Base-by-base conservation (phyloP, 2,888 invertebrate species). In the Syrphus vitripennis region DNA sequence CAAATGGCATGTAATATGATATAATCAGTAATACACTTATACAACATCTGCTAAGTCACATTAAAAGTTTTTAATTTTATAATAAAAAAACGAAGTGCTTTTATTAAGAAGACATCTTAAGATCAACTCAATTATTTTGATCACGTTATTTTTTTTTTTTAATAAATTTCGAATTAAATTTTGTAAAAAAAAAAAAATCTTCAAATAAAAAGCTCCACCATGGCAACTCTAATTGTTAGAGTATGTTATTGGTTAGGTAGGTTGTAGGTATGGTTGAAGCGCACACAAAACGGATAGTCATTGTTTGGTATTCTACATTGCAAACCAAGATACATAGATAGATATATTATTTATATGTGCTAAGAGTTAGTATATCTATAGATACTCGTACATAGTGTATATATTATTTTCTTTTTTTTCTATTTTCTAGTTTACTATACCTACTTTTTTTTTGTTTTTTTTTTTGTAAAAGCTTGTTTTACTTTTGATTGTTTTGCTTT, bases 401-500 rank as follows among this genome's bases (percentile, higher is more conserved):
- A 5, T 14, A 16, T 16, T 4, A 40, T 7, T 6, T 24, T n/a
- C 3, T 16, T 21, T 61, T 21, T 61, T 76, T 70, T 48, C n/a
- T 57, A 72, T 83, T 42, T 78, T 72, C 50, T 50, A 40, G 53
- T 53, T 61, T 40, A 61, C 65, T 29, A 42, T 63, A 26, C 45
- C 24, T 63, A 9, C n/a, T 40, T 40, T 53, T 55, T 79, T 55
- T 37, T 19, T 40, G 65, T 82, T 69, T 40, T 29, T 63, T n/a
- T 21, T 78, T 67, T 59, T 40, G 40, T 63, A 40, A 76, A 59
- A 82, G 82, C 78, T 83, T 78, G 80, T 83, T 80, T 84, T 80
- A 71, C 75, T 80, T 84, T 80, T 76, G 65, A 84, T 80, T 84
- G 83, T 67, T 84, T 55, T 65, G 45, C 14, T 83, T 70, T n/a